These are phyloP conservation scores for Psammodynastes pulverulentus DNA, from an alignment of 2,113 vertebrate genomes.

Conservation along the genomic window DNA sequence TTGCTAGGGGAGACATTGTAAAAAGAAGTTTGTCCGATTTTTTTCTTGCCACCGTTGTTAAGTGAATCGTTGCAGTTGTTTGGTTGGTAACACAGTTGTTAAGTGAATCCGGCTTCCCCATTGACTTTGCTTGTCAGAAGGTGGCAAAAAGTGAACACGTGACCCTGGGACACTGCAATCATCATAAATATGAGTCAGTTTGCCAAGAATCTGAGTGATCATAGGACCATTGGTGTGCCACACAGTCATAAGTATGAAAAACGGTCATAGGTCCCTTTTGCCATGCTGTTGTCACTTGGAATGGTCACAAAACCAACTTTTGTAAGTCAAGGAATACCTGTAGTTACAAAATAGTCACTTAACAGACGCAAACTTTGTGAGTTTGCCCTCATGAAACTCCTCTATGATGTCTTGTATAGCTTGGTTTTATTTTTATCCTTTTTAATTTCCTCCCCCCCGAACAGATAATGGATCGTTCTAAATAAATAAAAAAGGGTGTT, in stretches of 20 bases:
- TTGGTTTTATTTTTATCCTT: neutral
- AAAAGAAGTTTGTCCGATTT: neutral
- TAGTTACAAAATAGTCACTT: neutral
- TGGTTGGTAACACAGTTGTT: too few species aligned
- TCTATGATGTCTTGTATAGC: neutral
- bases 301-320: neutral
- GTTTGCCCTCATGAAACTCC: neutral
- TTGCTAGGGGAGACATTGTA: neutral
- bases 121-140: neutral
- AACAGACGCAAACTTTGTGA: neutral
- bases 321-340: neutral
- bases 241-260: neutral
- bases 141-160: neutral
- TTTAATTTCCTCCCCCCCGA: neutral
- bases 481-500: neutral
- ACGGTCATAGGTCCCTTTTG: neutral
- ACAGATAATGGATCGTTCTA: neutral
- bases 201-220: too few species aligned
- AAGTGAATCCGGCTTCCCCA: too few species aligned
- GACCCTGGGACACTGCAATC: too few species aligned
- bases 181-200: neutral
- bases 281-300: neutral
- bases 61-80: too few species aligned
- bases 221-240: neutral
- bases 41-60: neutral